Evolutionary conservation across 2,113 vertebrate genomes (phyloP).

Genomic region (Bos taurus): DNA sequence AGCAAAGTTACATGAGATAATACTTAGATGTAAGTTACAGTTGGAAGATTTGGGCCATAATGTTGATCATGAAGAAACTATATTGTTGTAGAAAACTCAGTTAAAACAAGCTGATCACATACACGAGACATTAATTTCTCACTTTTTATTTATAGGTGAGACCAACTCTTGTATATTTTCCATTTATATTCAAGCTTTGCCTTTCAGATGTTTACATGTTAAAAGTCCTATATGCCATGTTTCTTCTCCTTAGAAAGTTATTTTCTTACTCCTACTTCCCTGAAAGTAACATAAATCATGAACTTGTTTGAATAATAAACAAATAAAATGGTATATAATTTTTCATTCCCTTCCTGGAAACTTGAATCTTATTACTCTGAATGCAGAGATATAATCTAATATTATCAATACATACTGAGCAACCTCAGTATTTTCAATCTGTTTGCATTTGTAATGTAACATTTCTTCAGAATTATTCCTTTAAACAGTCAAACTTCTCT

Average conservation of each 20-base stretch:
- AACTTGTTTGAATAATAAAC: conserved; percentile 73
- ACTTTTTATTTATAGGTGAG: background rate
- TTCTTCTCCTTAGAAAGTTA: background rate
- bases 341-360: conserved; percentile 64
- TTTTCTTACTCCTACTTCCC: conserved; percentile 43
- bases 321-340: conserved; percentile 71
- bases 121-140: background rate
- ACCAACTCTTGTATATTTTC: background rate
- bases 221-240: background rate
- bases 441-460: conserved; percentile 68
- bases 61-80: background rate
- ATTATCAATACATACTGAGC: conserved; percentile 49
- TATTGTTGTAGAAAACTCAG: background rate
- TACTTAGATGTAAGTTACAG: background rate
- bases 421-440: conserved; percentile 55
- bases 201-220: background rate
- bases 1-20: background rate
- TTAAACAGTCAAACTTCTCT: conserved; percentile 49
- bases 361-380: conserved; percentile 69
- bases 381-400: conserved; percentile 70
- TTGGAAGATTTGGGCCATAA: background rate
- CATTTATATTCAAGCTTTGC: background rate
- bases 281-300: conserved; percentile 65
- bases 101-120: background rate
- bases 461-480: conserved; percentile 64